Evolutionary conservation across 2,797 vertebrate species (phyloP).

Genomic region (Tympanoctomys barrerae): DNA sequence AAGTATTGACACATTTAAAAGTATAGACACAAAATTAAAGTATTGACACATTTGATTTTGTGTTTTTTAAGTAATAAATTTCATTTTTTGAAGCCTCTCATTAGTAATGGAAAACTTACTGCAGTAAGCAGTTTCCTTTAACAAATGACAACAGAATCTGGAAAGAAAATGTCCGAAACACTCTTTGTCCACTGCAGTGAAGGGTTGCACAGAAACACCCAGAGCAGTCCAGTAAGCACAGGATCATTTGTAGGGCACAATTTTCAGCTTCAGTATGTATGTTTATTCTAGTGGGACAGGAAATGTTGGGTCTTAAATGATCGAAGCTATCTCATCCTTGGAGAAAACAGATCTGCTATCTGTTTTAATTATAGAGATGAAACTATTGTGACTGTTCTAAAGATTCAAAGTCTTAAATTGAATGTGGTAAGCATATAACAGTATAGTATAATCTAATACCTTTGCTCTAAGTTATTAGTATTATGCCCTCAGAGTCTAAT

Average conservation of each 20-base stretch:
- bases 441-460: not conserved
- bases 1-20: no score
- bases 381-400: slow-evolving; percentile 15
- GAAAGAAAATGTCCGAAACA: not conserved
- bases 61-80: no score
- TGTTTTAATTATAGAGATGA: slow-evolving; percentile 49
- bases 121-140: not conserved
- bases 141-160: not conserved
- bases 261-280: not conserved
- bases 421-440: slow-evolving; percentile 55
- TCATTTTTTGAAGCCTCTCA: no score
- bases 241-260: not conserved
- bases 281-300: not conserved
- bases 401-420: slow-evolving; percentile 31
- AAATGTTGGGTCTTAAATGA: slow-evolving; percentile 32
- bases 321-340: slow-evolving; percentile 18
- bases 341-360: slow-evolving; percentile 15
- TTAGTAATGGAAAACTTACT: no score
- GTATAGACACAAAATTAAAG: no score
- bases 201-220: not conserved
- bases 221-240: not conserved
- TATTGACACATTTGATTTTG: no score
- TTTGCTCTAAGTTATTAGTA: slow-evolving; percentile 20
- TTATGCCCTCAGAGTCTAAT: not conserved
- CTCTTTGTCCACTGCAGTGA: not conserved